phyloP scores from a whole-genome alignment of 2,797 vertebrate species.

The Ctenosaura bakeri region DNA sequence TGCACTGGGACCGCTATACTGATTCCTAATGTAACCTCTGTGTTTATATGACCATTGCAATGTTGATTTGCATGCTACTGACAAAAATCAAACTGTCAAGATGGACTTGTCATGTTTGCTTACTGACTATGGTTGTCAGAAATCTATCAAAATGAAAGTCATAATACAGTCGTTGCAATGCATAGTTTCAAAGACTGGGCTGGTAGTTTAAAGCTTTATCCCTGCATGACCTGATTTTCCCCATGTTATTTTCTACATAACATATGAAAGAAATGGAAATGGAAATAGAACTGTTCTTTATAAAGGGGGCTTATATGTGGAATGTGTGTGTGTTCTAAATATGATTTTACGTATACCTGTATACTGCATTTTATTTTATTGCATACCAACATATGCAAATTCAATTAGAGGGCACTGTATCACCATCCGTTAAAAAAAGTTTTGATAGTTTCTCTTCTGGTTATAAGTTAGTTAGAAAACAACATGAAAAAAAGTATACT shows the following conservation, averaged over 20 bases:
- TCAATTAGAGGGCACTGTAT: not conserved
- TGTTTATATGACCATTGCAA: not conserved
- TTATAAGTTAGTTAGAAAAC: not conserved
- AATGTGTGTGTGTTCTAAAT: not conserved
- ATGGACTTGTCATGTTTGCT: not conserved
- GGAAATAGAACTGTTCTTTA: not conserved
- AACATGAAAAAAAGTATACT: not conserved
- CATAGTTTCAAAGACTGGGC: not conserved
- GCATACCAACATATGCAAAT: not conserved
- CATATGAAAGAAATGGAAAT: not conserved
- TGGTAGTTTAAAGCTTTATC: not conserved
- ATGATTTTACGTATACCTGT: not conserved
- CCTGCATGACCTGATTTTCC: not conserved
- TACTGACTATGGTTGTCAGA: not conserved
- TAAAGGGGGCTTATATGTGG: not conserved
- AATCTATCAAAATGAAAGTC: not conserved
- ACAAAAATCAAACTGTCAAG: not conserved
- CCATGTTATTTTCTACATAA: not conserved
- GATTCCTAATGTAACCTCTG: not conserved
- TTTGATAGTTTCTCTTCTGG: not conserved
- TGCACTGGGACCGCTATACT: not conserved
- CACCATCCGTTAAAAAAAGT: not conserved
- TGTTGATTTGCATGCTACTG: slow-evolving; percentile 6
- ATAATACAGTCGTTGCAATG: not conserved
- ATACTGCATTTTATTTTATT: not conserved